Percentiles rank a stretch among this genome's conserved stretches.
These are phyloP conservation scores for Acanthochromis polyacanthus DNA, from an alignment of 2,113 vertebrate species.

Conservation along the genomic window DNA sequence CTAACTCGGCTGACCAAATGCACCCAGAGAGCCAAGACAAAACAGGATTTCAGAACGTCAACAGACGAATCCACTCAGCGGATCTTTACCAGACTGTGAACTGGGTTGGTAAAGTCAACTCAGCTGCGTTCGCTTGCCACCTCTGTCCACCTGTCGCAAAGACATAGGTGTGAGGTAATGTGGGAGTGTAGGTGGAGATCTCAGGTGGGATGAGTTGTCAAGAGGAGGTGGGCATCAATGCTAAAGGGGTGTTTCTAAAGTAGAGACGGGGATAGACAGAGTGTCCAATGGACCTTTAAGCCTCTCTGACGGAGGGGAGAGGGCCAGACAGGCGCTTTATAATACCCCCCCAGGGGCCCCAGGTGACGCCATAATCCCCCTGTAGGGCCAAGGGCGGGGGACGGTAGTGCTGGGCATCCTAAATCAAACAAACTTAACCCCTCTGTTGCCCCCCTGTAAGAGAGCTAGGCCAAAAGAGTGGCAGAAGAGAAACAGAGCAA, in stretches of 20 bases:
- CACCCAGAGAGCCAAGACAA: conserved; percentile 43
- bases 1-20: conserved; percentile 45
- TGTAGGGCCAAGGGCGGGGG: conserved; percentile 63
- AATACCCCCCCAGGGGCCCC: conserved; percentile 80
- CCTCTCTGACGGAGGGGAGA: conserved; percentile 84
- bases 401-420: conserved; percentile 60
- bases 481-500: conserved; percentile 14
- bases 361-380: conserved; percentile 84
- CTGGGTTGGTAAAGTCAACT: conserved; percentile 60
- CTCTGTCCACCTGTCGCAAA: conserved; percentile 78
- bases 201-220: conserved; percentile 70
- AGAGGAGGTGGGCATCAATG: conserved; percentile 76
- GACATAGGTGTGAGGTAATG: conserved; percentile 76
- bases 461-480: conserved; percentile 35
- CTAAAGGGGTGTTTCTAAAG: conserved; percentile 71
- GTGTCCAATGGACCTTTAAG: conserved; percentile 81
- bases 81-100: conserved; percentile 59
- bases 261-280: conserved; percentile 73
- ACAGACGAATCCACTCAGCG: conserved; percentile 60
- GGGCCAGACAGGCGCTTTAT: conserved; percentile 84
- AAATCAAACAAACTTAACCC: conserved; percentile 82
- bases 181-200: conserved; percentile 62
- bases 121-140: conserved; percentile 70
- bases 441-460: conserved; percentile 42
- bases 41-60: conserved; percentile 42